These are phyloP conservation scores for Drosophila nebulosa DNA, from an alignment of 1,140 invertebrate species.

Conservation along the genomic window DNA sequence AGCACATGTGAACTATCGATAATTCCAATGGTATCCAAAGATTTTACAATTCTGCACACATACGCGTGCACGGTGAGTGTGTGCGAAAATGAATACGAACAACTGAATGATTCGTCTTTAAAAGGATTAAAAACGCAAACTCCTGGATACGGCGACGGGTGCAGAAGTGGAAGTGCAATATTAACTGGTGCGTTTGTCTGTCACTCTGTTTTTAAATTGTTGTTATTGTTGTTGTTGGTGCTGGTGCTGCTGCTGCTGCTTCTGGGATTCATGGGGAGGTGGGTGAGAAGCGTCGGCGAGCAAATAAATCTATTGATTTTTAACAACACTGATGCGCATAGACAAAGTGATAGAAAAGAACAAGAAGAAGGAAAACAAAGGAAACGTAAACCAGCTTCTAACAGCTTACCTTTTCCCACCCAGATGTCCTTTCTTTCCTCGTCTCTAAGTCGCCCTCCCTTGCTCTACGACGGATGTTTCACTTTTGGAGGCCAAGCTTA, in stretches of 20 bases:
- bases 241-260: neutral
- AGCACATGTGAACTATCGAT: neutral
- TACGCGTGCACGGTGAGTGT: neutral
- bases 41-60: neutral
- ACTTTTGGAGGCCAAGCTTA: conserved; percentile 69
- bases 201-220: neutral
- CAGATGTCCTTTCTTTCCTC: too few relatives aligned
- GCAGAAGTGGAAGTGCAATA: neutral
- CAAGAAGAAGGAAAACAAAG: conserved; percentile 24
- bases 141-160: neutral
- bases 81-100: neutral
- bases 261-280: neutral
- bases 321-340: conserved; percentile 40
- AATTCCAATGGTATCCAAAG: too few relatives aligned
- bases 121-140: neutral
- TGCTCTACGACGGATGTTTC: neutral
- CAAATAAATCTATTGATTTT: conserved; percentile 66
- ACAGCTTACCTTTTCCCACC: neutral
- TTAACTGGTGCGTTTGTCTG: neutral
- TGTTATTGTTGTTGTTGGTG: neutral
- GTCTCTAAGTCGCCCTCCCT: too few relatives aligned
- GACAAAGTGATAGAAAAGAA: conserved; percentile 14
- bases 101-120: neutral
- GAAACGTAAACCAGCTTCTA: neutral
- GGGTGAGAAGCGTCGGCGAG: neutral